A percentile compares a stretch with the other conserved stretches of the same genome.
Conservation (phyloP, 1,140 invertebrate genomes). For the Drosophila nikananu region DNA sequence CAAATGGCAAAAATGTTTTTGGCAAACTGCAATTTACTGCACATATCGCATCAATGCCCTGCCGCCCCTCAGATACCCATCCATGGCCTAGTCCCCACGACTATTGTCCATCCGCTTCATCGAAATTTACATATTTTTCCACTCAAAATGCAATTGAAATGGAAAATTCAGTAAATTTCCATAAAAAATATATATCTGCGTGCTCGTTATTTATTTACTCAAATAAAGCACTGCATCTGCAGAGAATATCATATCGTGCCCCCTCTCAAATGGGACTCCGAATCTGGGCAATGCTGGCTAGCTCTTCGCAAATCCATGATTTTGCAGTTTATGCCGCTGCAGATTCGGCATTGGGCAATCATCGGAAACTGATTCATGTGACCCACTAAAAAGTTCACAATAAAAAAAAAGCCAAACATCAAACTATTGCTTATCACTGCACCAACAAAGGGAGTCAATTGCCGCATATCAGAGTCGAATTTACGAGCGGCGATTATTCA, state of each 20-base stretch:
- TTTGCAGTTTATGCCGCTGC: constrained; percentile 49
- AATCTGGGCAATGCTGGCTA: constrained; percentile 1
- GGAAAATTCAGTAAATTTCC: constrained; percentile 67
- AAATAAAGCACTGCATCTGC: constrained; percentile 44
- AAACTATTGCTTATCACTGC: constrained; percentile 41
- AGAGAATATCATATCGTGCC: constrained; percentile 9
- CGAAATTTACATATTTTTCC: constrained; percentile 79
- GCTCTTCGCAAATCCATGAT: constrained; percentile 46
- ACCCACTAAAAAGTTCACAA: constrained; percentile 56
- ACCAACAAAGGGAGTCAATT: constrained; percentile 55
- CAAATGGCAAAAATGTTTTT: constrained; percentile 79
- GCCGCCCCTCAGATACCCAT: constrained; percentile 17
- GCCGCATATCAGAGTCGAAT: constrained; percentile 52
- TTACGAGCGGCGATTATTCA: constrained; percentile 65
- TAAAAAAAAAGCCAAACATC: constrained; percentile 12
- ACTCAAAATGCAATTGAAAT: constrained; percentile 79
- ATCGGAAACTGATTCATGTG: constrained; percentile 61
- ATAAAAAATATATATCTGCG: constrained; percentile 38
- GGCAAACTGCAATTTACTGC: constrained; percentile 81
- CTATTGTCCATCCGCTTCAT: constrained; percentile 55
- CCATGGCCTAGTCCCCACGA: constrained; percentile 33
- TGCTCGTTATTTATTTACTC: constrained; percentile 74
- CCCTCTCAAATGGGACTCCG: constrained; percentile 14
- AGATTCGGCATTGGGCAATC: constrained; percentile 50
- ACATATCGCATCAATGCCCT: constrained; percentile 59